phyloP scores from a whole-genome alignment of 1,140 invertebrate genomes.

The Dolichoris vasculosae region DNA sequence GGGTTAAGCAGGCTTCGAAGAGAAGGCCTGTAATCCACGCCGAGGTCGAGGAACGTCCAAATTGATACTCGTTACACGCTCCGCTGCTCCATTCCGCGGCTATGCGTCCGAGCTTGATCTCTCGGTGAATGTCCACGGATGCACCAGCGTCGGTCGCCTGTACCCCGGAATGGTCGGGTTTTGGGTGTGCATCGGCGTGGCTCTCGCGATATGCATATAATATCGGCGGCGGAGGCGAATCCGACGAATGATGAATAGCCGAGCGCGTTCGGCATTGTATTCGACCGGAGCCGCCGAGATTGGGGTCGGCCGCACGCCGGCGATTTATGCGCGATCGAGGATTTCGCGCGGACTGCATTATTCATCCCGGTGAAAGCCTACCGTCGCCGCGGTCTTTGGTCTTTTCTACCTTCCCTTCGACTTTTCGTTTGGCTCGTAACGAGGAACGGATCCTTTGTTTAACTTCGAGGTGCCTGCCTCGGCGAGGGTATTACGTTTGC shows the following conservation, averaged over 20 bases:
- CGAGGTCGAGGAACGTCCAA: too few relatives aligned
- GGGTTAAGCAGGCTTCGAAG: not conserved
- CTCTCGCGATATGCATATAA: slow-evolving; percentile 25
- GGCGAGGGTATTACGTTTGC: not conserved
- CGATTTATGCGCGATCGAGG: slow-evolving; percentile 28
- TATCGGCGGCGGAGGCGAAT: not conserved
- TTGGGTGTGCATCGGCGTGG: not conserved
- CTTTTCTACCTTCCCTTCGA: not conserved
- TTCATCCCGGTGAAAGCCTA: slow-evolving; percentile 24
- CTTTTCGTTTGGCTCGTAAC: not conserved
- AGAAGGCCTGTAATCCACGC: not conserved
- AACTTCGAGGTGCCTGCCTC: not conserved
- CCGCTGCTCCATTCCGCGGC: too few relatives aligned
- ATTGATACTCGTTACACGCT: too few relatives aligned
- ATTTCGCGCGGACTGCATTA: slow-evolving; percentile 36
- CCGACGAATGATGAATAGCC: slow-evolving; percentile 25
- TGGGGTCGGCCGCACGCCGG: not conserved
- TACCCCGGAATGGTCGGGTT: not conserved
- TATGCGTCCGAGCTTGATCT: too few relatives aligned
- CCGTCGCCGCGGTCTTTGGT: not conserved
- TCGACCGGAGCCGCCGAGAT: not conserved
- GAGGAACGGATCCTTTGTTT: not conserved
- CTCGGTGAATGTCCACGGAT: too few relatives aligned
- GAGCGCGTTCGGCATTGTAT: slow-evolving; percentile 14
- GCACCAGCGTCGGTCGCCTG: not conserved